Conservation (phyloP, 1,140 invertebrate genomes). For the Stegodyphus mimosarum region DNA sequence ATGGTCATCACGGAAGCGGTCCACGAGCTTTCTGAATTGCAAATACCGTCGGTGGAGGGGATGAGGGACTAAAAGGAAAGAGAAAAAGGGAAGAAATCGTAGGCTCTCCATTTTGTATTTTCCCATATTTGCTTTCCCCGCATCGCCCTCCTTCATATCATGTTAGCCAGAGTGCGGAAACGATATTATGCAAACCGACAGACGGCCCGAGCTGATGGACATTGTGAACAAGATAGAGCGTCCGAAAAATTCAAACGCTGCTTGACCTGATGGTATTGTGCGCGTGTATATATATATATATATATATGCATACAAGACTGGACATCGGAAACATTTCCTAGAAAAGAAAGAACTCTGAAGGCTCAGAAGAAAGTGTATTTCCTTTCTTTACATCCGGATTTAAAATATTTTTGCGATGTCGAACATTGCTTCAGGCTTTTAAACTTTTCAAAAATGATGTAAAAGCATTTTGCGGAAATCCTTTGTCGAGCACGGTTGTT, state of each 20-base stretch:
- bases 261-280: conserved; percentile 50
- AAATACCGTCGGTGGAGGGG: conserved; percentile 26
- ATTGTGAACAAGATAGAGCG: conserved; percentile 52
- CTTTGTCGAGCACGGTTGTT: no score
- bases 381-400: no score
- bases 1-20: conserved; percentile 29
- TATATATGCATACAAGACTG: conserved; percentile 12
- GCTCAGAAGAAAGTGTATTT: no score
- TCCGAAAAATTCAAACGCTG: conserved; percentile 50
- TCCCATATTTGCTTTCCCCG: conserved; percentile 51
- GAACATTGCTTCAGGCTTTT: no score
- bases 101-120: conserved; percentile 50
- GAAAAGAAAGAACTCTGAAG: not conserved
- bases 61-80: not conserved
- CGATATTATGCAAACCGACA: conserved; percentile 60
- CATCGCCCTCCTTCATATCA: conserved; percentile 10
- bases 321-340: conserved; percentile 19
- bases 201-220: conserved; percentile 48
- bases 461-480: no score
- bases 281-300: not conserved
- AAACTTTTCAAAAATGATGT: no score
- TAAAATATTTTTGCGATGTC: no score
- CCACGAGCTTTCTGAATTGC: conserved; percentile 53
- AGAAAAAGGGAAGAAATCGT: conserved; percentile 34
- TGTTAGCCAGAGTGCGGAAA: conserved; percentile 48